Percentiles rank a stretch among this genome's conserved stretches.
Conservation (phyloP, 64 coral and sea anemone genomes). For the Catalaphyllia jardinei region DNA sequence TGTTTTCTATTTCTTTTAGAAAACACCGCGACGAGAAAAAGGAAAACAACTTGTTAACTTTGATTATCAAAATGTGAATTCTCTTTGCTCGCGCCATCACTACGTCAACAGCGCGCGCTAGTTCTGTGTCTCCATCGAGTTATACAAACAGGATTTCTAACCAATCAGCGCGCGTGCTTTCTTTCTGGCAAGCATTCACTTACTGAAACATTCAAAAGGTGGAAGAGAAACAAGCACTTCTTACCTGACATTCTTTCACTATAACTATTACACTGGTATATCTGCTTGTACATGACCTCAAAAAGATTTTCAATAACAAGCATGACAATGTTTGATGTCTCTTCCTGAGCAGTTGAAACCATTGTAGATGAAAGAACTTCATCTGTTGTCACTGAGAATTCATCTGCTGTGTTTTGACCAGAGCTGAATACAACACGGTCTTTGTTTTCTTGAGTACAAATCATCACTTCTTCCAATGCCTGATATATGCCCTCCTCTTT, state of each 20-base stretch:
- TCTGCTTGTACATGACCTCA: not conserved
- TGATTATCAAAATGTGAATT: too few species aligned
- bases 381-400: not conserved
- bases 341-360: not conserved
- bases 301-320: not conserved
- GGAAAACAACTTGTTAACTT: too few species aligned
- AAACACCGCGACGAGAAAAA: too few species aligned
- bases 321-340: not conserved
- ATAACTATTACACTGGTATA: not conserved
- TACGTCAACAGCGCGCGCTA: too few species aligned
- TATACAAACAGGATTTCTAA: too few species aligned
- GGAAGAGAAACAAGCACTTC: not conserved
- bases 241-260: not conserved
- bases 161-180: too few species aligned
- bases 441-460: not conserved
- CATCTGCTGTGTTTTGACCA: not conserved
- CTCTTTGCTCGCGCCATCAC: too few species aligned
- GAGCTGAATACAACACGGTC: not conserved
- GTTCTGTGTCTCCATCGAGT: too few species aligned
- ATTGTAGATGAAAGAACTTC: not conserved
- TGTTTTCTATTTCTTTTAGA: too few species aligned
- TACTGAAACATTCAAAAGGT: too few species aligned
- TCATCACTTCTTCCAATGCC: not conserved
- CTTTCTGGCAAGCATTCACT: too few species aligned
- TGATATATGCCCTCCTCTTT: slow-evolving; percentile 6